Conservation (phyloP, 1,140 invertebrate genomes). For the Hesperophylax magnus region DNA sequence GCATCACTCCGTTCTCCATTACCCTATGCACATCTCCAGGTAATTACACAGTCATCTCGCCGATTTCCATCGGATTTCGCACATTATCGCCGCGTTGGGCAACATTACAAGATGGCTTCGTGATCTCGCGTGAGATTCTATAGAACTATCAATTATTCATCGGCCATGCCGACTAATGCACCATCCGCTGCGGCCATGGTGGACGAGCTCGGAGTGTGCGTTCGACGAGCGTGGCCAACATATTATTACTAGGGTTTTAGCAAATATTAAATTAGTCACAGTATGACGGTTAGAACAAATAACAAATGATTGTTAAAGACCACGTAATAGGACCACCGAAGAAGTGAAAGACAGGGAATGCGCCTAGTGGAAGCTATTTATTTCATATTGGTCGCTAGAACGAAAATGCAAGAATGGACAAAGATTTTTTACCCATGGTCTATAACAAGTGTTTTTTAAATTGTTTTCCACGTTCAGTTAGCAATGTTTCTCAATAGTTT, state of each 20-base stretch:
- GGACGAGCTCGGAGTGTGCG: background rate
- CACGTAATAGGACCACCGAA: too few species aligned
- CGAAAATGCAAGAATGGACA: too few species aligned
- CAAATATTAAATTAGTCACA: too few species aligned
- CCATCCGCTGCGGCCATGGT: background rate
- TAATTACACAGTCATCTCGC: constrained; percentile 53
- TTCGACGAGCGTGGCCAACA: background rate
- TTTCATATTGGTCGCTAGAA: too few species aligned
- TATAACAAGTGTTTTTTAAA: too few species aligned
- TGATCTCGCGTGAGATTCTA: constrained; percentile 51
- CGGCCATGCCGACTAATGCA: constrained; percentile 31
- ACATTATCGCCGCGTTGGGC: constrained; percentile 49
- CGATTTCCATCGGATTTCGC: constrained; percentile 53
- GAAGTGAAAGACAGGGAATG: too few species aligned
- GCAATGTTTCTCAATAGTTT: too few species aligned
- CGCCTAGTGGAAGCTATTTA: too few species aligned
- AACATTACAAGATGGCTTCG: constrained; percentile 20
- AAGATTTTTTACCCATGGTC: too few species aligned
- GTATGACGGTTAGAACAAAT: too few species aligned
- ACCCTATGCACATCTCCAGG: background rate
- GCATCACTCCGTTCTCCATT: background rate
- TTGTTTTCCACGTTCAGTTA: too few species aligned
- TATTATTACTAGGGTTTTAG: background rate
- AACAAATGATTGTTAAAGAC: too few species aligned
- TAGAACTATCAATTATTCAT: constrained; percentile 53